Conservation (phyloP, 2,888 invertebrate genomes). For the Zaprionus bogoriensis region DNA sequence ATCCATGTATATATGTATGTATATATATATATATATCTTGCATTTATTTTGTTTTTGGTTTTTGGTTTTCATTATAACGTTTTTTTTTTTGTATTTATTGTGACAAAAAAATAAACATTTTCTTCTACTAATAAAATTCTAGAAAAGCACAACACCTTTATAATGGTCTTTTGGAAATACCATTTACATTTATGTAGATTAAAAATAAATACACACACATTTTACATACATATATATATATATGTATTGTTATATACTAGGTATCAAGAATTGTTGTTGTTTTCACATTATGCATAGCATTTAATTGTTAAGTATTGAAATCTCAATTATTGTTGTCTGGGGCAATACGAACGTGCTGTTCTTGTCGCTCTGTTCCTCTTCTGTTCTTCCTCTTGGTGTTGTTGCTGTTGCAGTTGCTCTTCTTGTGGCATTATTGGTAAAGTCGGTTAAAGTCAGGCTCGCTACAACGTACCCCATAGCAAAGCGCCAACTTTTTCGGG, state of each 20-base stretch:
- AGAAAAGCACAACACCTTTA: slow-evolving; percentile 82
- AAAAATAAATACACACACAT: slow-evolving; percentile 71
- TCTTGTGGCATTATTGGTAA: slow-evolving; percentile 2
- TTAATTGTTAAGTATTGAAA: slow-evolving; percentile 52
- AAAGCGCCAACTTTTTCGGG: slow-evolving; percentile 22
- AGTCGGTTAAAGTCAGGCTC: slow-evolving; percentile 23
- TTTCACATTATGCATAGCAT: slow-evolving; percentile 61
- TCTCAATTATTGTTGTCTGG: slow-evolving; percentile 43
- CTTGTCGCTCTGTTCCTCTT: slow-evolving; percentile 2
- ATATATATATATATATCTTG: slow-evolving; percentile 43
- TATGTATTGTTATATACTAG: slow-evolving; percentile 49
- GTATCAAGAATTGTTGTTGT: slow-evolving; percentile 60
- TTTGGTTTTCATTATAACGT: slow-evolving; percentile 41
- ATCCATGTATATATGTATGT: slow-evolving; percentile 63
- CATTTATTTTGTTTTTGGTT: slow-evolving; percentile 25
- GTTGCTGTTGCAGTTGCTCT: neutral
- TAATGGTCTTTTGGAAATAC: slow-evolving; percentile 82
- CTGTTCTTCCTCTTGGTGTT: neutral
- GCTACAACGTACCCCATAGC: slow-evolving; percentile 27
- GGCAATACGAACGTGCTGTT: slow-evolving; percentile 31
- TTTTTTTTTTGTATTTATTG: slow-evolving; percentile 52
- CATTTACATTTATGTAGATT: slow-evolving; percentile 73
- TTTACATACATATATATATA: slow-evolving; percentile 56
- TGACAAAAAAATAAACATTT: slow-evolving; percentile 73
- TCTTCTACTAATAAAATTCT: slow-evolving; percentile 79